Evolutionary conservation across 2,113 vertebrate genomes (phyloP).

Genomic region (Rattus norvegicus): GRCr8 NC_086037.1:65355001-65355500

Average conservation of each 20-base stretch:
- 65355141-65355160: not conserved
- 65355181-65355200: not conserved
- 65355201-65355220: not conserved
- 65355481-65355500: not conserved
- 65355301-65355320: accelerated
- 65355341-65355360: not conserved
- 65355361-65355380: not conserved
- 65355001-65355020: not conserved
- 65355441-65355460: not conserved
- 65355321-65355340: not conserved
- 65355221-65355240: not conserved
- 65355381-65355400: not conserved
- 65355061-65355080: not conserved
- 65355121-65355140: not conserved
- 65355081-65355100: not conserved
- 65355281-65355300: too few species aligned
- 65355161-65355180: conserved; percentile 55
- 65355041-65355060: not conserved
- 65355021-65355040: conserved; percentile 49
- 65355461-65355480: accelerated
- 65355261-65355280: not conserved
- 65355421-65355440: not conserved
- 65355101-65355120: not conserved
- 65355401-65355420: not conserved
- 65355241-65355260: not conserved